phyloP scores from a whole-genome alignment of 2,888 invertebrate species.

The Eupelmus urozonus region DNA sequence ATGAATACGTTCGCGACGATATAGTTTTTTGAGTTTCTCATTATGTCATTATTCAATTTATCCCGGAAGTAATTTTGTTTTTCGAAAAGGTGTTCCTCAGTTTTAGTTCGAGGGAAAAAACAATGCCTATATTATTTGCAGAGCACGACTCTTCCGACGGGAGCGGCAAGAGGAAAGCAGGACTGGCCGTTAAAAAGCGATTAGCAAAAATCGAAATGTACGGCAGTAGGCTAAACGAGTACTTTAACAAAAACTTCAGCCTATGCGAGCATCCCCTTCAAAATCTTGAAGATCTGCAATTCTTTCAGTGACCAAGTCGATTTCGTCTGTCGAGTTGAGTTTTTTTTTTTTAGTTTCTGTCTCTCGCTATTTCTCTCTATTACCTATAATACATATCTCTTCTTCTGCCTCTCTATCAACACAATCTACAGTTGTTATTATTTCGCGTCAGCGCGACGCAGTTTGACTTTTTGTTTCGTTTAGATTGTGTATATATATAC shows the following conservation, averaged over 20 bases:
- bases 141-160: conserved; percentile 53
- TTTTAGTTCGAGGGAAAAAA: conserved; percentile 46
- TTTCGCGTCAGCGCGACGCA: conserved; percentile 7
- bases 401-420: conserved; percentile 15
- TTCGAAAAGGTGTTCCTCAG: neutral
- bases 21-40: neutral
- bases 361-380: conserved; percentile 25
- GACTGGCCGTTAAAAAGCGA: conserved; percentile 57
- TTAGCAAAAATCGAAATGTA: conserved; percentile 64
- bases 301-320: conserved; percentile 59
- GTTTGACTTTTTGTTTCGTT: conserved; percentile 4
- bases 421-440: conserved; percentile 8
- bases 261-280: conserved; percentile 61
- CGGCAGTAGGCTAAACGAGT: conserved; percentile 64
- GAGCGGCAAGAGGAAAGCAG: conserved; percentile 54
- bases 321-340: conserved; percentile 49
- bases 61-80: neutral
- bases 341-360: conserved; percentile 15
- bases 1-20: neutral
- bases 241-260: conserved; percentile 64
- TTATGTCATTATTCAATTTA: conserved; percentile 5
- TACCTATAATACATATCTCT: neutral
- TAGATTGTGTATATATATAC: neutral
- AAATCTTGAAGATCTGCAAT: conserved; percentile 60
- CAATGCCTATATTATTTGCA: conserved; percentile 56